Base-by-base conservation (phyloP, 2,888 invertebrate genomes). In the Meandrusa payeni region DNA sequence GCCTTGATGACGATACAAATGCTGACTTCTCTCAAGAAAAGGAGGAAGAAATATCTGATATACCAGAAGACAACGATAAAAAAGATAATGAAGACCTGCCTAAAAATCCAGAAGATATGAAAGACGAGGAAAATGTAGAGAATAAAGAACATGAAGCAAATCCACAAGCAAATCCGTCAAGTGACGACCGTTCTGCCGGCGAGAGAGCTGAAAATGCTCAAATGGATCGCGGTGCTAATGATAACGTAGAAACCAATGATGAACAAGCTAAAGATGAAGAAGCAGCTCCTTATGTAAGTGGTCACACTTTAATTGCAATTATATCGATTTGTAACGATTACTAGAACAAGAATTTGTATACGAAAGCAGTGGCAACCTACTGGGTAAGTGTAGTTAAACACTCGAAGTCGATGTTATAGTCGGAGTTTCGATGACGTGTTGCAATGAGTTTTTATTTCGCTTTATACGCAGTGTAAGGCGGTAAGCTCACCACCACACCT, bases 151-250 rank as follows among this genome's bases (percentile, higher is more conserved):
- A 76, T 20, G 85, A 88, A 33, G 71, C 88, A 0, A 88, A 89
- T 50, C 87, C 89, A 40, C 77, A 89, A 54, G 85, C 90, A 1
- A 87, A 87, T 53, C 86, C 86, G 1, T 83, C 86, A 0, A 82
- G 71, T 38, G 74, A 88, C 48, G 85, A 89, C 27, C 81, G 88
- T 0, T 72, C 87, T 0, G 76, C 82, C 0, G 83, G 88, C 20
- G 79, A 89, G 9, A 82, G 73, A 29, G 82, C 79, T 0, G 88
- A 91, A 43, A 89, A 89, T 27, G 88, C 89, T 0, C 69, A 85
- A 49, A 79, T 76, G 78, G 74, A 85, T 2, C 63, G 54, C 41
- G 88, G 88, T 0, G 78, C 83, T 0, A 76, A 82, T 57, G 87
- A 89, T 55, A 87, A 88, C 54, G 88, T 89, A 2, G 80, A 88